These are phyloP conservation scores for Monoplex corrugatus DNA, from an alignment of 2,888 invertebrate species.

Conservation along the genomic window DNA sequence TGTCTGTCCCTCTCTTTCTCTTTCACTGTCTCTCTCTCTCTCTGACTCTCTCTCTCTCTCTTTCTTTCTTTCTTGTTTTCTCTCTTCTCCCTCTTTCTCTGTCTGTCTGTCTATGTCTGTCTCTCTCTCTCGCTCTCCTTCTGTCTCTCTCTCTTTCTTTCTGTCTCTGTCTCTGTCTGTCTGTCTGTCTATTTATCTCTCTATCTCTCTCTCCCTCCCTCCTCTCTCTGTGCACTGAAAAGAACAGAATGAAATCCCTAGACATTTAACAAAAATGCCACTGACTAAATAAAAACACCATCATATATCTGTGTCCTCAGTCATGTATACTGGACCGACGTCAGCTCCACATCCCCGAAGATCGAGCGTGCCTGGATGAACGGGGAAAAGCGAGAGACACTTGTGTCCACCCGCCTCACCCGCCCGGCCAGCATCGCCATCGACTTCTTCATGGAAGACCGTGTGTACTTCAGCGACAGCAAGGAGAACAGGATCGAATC, in stretches of 20 bases:
- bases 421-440: slow-evolving; percentile 92
- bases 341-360: slow-evolving; percentile 91
- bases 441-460: slow-evolving; percentile 88
- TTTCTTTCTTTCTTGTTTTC: too few species aligned
- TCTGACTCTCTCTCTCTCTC: background rate
- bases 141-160: too few species aligned
- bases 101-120: too few species aligned
- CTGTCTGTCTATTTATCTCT: too few species aligned
- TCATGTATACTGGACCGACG: slow-evolving; percentile 95
- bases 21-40: background rate
- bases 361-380: slow-evolving; percentile 99
- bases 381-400: slow-evolving; percentile 90
- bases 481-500: slow-evolving; percentile 84
- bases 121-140: too few species aligned
- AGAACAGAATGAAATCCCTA: too few species aligned
- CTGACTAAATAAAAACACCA: too few species aligned
- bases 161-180: too few species aligned
- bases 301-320: slow-evolving; percentile 83
- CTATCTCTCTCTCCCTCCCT: too few species aligned
- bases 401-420: slow-evolving; percentile 89
- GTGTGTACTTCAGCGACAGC: slow-evolving; percentile 97
- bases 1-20: background rate
- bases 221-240: too few species aligned
- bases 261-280: too few species aligned
- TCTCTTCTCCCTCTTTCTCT: too few species aligned